Evolutionary conservation across 2,797 vertebrate species (phyloP).

Genomic region (Agapornis canus): DNA sequence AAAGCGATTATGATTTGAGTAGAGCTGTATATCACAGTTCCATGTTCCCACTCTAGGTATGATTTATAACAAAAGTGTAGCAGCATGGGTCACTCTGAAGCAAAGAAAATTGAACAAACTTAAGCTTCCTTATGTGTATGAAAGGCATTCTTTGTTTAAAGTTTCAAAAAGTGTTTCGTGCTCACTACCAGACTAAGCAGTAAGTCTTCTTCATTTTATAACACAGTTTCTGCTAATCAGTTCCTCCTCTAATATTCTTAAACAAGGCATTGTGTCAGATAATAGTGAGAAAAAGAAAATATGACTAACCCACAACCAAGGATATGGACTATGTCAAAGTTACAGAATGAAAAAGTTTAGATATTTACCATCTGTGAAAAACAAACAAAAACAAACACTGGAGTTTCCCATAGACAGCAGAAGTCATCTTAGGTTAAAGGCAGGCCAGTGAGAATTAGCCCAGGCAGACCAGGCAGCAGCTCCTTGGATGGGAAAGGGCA

Average conservation of each 20-base stretch:
- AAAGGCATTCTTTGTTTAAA: background rate
- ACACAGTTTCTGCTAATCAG: background rate
- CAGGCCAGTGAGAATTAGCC: background rate
- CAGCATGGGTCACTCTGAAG: constrained; percentile 49
- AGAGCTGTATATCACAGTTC: constrained; percentile 57
- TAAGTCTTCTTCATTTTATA: background rate
- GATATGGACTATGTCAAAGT: background rate
- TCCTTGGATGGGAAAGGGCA: background rate
- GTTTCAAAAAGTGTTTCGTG: background rate
- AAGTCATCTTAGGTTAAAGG: background rate
- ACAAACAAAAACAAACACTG: background rate
- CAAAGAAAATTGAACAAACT: background rate
- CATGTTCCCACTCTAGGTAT: constrained; percentile 46
- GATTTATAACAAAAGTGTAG: constrained; percentile 70
- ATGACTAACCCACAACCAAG: background rate
- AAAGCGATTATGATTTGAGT: constrained; percentile 67
- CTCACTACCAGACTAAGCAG: background rate
- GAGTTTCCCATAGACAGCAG: background rate
- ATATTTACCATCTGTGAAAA: background rate
- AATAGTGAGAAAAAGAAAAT: background rate
- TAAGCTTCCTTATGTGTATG: constrained; percentile 10
- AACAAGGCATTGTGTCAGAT: background rate
- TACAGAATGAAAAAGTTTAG: background rate
- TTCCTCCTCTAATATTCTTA: background rate
- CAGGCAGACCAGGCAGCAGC: background rate